A percentile compares a stretch with the other conserved stretches of the same genome.
Evolutionary conservation across 2,797 vertebrate genomes (phyloP).

Genomic region (Iguana delicatissima): DNA sequence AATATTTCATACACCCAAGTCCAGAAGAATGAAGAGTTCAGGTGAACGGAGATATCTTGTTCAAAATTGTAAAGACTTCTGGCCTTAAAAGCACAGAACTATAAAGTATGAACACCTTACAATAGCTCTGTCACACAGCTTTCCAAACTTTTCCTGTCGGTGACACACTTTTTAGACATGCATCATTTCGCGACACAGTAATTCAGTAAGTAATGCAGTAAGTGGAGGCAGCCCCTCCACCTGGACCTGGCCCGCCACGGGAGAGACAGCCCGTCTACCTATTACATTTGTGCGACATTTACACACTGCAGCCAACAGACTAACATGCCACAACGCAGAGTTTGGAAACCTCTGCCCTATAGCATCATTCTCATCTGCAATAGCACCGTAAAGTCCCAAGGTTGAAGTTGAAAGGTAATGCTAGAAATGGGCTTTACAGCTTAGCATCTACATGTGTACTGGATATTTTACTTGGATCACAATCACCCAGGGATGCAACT

Average conservation of each 20-base stretch:
- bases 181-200: too few relatives aligned
- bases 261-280: too few relatives aligned
- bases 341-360: too few relatives aligned
- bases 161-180: too few relatives aligned
- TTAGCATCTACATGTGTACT: not conserved
- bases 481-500: not conserved
- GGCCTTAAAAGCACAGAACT: not conserved
- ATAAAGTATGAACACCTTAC: not conserved
- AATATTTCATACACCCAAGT: not conserved
- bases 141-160: too few relatives aligned
- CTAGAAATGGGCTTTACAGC: not conserved
- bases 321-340: too few relatives aligned
- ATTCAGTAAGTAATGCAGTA: too few relatives aligned
- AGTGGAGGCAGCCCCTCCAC: too few relatives aligned
- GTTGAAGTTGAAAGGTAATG: not conserved
- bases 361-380: not conserved
- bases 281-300: too few relatives aligned
- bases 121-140: not conserved
- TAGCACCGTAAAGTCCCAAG: not conserved
- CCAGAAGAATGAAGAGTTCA: not conserved
- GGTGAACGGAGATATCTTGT: not conserved
- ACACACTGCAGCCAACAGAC: too few relatives aligned
- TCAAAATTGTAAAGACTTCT: not conserved
- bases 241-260: too few relatives aligned
- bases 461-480: not conserved